Base-by-base conservation (phyloP, 2,797 vertebrate genomes). In the Phrynocephalus guinanensis region DNA sequence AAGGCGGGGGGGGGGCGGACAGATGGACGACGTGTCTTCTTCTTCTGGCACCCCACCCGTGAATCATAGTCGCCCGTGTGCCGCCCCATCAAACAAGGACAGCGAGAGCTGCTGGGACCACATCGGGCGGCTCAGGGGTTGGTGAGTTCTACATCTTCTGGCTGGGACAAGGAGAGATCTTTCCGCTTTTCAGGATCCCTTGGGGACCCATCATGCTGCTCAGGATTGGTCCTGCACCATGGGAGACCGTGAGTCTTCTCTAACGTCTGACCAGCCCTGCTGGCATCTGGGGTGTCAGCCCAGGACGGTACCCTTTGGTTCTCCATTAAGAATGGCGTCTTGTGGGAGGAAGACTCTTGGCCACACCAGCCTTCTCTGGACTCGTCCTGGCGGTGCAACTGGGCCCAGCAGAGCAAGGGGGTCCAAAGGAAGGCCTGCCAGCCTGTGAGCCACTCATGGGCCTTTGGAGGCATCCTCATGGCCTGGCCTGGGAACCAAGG, bases 401-500 rank as follows among this genome's bases (percentile, higher is more conserved):
- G 20, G 18, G 78, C 20, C 24, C 6, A n/a, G 24, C 11, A 1
- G 5, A 33, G 28, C n/a, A 2, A n/a, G 60, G 9, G 44, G 60
- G 79, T 56, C 78, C 44, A 5, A n/a, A 66, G 70, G 1, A 22
- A 71, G 73, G 56, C 52, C 22, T 33, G 50, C 75, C 70, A 56
- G 83, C 71, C 0, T 20, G 93, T 94, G 91, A 95, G 89, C 50
- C 0, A 79, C 79, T 38, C 0, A 3, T 0, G 5, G 0, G 18
- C 0, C 6, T 79, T 0, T 18, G 68, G 87, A 81, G 81, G 85
- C 82, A 84, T 66, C 70, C 28, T 79, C 78, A 91, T 92, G 93
- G 87, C 79, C 80, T 68, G 6, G 77, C 30, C 63, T 63, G 87
- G 83, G 67, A 77, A 73, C 85, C 82, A 80, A 91, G 78, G 94